A percentile compares a stretch with the other conserved stretches of the same genome.
Conservation (phyloP, 1,140 invertebrate species). For the Macrotrachela quadricornifera region DNA sequence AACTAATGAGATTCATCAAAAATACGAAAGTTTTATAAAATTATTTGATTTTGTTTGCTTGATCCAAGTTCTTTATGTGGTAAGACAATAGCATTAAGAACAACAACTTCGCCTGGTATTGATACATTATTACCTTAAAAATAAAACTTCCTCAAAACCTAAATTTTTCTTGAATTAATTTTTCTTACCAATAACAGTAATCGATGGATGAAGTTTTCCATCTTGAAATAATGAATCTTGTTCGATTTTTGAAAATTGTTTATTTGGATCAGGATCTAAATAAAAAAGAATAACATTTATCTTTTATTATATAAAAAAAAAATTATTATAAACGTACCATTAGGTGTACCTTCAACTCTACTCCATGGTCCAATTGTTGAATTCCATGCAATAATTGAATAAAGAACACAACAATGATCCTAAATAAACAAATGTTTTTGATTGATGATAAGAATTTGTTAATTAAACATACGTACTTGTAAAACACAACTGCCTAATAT, state of each 20-base stretch:
- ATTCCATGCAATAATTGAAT: conserved; percentile 61
- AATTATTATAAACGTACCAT: too few species aligned
- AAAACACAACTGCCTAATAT: conserved; percentile 65
- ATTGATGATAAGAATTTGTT: too few species aligned
- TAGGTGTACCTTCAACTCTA: conserved; percentile 33
- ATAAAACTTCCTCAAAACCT: too few species aligned
- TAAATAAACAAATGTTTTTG: too few species aligned
- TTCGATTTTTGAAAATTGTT: conserved; percentile 94
- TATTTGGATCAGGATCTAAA: conserved; percentile 89
- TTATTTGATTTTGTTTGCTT: conserved; percentile 94
- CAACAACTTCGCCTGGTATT: conserved; percentile 70
- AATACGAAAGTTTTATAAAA: conserved; percentile 43
- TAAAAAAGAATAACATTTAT: conserved; percentile 42
- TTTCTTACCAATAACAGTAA: conserved; percentile 61
- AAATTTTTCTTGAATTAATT: too few species aligned
- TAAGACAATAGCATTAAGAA: conserved; percentile 87
- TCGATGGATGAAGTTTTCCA: conserved; percentile 83
- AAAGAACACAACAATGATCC: conserved; percentile 68
- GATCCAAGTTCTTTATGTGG: conserved; percentile 82
- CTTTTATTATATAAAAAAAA: too few species aligned
- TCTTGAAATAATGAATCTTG: conserved; percentile 71
- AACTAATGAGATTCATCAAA: too few species aligned
- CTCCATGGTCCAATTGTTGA: conserved; percentile 69
- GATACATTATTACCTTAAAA: conserved; percentile 56
- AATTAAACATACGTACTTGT: conserved; percentile 20